Evolutionary conservation across 1,140 invertebrate genomes (phyloP), one percentile per base, ranked within the genome.

Genomic region (Heliconius eleuchia): DNA sequence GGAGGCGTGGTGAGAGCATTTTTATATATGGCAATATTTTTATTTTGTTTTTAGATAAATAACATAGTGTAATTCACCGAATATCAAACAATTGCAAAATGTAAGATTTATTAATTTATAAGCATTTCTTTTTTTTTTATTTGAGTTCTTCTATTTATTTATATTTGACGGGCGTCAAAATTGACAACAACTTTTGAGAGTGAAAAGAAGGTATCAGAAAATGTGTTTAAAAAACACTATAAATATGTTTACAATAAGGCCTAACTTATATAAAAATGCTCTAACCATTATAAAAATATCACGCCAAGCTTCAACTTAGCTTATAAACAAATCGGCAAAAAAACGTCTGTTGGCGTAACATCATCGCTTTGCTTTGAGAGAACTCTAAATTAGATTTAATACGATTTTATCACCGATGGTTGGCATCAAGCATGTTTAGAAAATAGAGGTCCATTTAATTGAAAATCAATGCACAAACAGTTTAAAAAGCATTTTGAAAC

Each of bases 1-100:
- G 83, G 78, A 79, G 57, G 80, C 78, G 83, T 88, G 87, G 87
- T 88, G 83, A 85, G 82, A 90, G 88, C 81, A 88, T 89, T 87
- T 85, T 85, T 84, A 81, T 16, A 52, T 74, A 23, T 74, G 16
- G 73, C 42, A 66, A 66, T 73, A 5, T 23, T 73, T 42, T 13
- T 23, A 39, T 39, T 57, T 66, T 76, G 23, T 37, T 3, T 34
- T 60, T 37, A 18, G 3, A 16, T 50, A 5, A 50, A 50, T 13
- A 50, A 16, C 16, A 18, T 18, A 50, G 39, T 1, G 9, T 39
- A 39, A 39, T 42, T 42, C 9, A 42, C 2, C 39, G 39, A 42
- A 42, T 42, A 11, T 42, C 8, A 11, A 42, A 11, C 39, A 37
- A 37, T 37, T 37, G 6, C 34, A 37, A 37, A 37, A 34, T 34